These are phyloP conservation scores for Diarsia mendica DNA, from an alignment of 2,888 invertebrate genomes.

Conservation along the genomic window DNA sequence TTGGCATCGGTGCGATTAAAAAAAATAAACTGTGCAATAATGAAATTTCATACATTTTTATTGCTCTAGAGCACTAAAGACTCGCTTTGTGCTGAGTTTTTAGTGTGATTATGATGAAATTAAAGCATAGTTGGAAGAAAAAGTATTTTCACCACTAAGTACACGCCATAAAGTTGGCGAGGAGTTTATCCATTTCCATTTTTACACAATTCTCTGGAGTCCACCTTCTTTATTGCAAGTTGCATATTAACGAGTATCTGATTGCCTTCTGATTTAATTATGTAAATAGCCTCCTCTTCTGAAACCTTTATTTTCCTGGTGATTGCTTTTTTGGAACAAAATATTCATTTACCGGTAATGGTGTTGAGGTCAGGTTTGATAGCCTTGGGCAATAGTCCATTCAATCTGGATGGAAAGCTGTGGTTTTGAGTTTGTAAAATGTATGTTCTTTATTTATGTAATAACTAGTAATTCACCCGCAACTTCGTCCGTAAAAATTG, in stretches of 20 bases:
- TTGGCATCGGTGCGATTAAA: too few relatives aligned
- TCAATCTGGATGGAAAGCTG: slow-evolving; percentile 4
- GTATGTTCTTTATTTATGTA: too few relatives aligned
- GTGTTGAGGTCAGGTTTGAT: slow-evolving; percentile 26
- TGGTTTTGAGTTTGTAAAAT: not conserved
- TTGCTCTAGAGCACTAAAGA: too few relatives aligned
- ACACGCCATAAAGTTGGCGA: too few relatives aligned
- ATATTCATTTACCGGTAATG: slow-evolving; percentile 45
- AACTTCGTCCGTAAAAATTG: too few relatives aligned
- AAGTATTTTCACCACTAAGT: too few relatives aligned
- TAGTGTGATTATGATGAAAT: too few relatives aligned
- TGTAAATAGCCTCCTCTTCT: slow-evolving; percentile 44
- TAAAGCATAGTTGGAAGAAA: too few relatives aligned
- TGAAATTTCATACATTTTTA: too few relatives aligned
- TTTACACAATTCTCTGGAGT: slow-evolving; percentile 14
- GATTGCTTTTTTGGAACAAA: slow-evolving; percentile 57
- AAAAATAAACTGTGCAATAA: too few relatives aligned
- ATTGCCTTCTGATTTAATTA: slow-evolving; percentile 59
- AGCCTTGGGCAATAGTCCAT: slow-evolving; percentile 1
- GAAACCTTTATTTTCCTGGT: slow-evolving; percentile 43
- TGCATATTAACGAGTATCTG: slow-evolving; percentile 46
- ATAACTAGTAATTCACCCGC: too few relatives aligned
- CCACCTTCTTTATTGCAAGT: slow-evolving; percentile 5
- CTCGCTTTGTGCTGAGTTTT: too few relatives aligned
- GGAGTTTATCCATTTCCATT: slow-evolving; percentile 16